Base-by-base conservation (phyloP, 2,797 vertebrate genomes). In the Danio jaintianensis region DNA sequence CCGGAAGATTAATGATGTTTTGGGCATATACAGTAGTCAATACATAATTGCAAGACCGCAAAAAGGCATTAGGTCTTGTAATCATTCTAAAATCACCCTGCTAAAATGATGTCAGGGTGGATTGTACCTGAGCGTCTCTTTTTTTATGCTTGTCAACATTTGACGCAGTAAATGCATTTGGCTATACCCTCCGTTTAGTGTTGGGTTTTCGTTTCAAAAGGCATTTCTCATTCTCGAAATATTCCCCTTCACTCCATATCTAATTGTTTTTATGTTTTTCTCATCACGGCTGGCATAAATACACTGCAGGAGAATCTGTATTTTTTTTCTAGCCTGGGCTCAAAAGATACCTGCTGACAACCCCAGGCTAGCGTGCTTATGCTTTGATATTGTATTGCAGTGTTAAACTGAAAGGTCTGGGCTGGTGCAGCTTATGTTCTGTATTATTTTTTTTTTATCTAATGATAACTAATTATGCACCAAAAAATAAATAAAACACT, bases 261-360 rank as follows among this genome's bases (percentile, higher is more conserved):
- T 74, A 84, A 85, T 84, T 80, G 63, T 85, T 84, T 62, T 90
- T 88, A 88, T 70, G 67, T 83, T 85, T 87, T 78, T 69, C 74
- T 85, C 72, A 83, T 55, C 16, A 16, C 10, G 69, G 79, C 78
- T 84, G 85, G 72, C 81, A 82, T 56, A n/a, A n/a, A n/a, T n/a
- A 38, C 74, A 36, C 81, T 84, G 82, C 72, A 66, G 18, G 52
- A 82, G 80, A 29, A 29, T 75, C 40, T 66, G 76, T 84, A 47
- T 47, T 20, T 86, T 85, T 81, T 38, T 82, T 48, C 38, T 13
- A 36, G 66, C 68, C 76, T 73, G 85, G 77, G 64, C 82, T 56
- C 84, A 83, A 85, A 84, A 69, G 86, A 90, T 90, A 80, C 84
- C 80, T 78, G 70, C 84, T 89, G 89, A 91, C 89, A 84, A 89